Base-by-base conservation (phyloP, 2,113 vertebrate species). In the Cricetomys ansorgei region DNA sequence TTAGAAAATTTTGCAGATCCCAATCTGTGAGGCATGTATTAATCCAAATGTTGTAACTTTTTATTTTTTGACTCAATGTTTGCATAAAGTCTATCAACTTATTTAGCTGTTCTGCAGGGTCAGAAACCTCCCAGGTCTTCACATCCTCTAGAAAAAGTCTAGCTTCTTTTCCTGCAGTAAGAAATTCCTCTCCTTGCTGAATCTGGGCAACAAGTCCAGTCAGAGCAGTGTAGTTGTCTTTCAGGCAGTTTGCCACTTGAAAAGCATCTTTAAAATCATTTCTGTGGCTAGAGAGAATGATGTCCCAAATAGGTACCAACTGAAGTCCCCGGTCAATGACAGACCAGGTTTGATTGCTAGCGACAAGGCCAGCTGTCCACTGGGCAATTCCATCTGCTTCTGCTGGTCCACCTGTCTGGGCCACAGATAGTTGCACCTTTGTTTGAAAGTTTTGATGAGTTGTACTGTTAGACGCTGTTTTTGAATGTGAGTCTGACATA, bases 281-380 rank as follows among this genome's bases (percentile, higher is more conserved):
- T 29, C 15, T 85, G 85, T 99, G 98, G 7, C 75, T 98, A 34
- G 1, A 65, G 45, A 93, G 80, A 86, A 98, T 97, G 12, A 99
- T 31, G 0, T 98, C 97, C 98, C 98, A 98, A 65, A 98, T 89
- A 0, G 98, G 98, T 16, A 98, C 84, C 75, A 99, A 91, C 11
- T 96, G 76, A 72, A 81, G 77, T 16, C 98, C 97, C 4, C 96
- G 90, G 91, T 99, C 98, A 0, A 98, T 98, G 17, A 99, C 88
- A 45, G 57, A 89, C 98, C 98, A 98, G 3, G 96, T 98, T 65
- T 94, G 73, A 90, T 98, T 99, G 72, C 48, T 97, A 3, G 86
- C 76, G 34, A 89, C 0, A 0, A 99, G 98, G 7, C 97, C 96
- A 7, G 21, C 0, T 94, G 97, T 98, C 98, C 98, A 99, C 40